These are phyloP conservation scores for Netelia melanura DNA, from an alignment of 2,888 invertebrate genomes.

Conservation along the genomic window DNA sequence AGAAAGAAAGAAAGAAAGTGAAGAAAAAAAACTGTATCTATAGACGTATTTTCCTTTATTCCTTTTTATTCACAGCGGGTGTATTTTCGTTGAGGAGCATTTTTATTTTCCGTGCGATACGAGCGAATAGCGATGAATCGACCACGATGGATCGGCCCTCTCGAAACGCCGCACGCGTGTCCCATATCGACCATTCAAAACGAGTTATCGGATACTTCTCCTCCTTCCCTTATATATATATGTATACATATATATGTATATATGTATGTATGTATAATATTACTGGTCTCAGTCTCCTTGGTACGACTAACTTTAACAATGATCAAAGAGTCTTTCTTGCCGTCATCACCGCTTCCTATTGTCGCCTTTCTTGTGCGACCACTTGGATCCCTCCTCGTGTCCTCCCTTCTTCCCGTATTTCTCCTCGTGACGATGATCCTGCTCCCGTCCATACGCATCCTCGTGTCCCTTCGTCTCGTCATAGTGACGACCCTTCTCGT, in stretches of 20 bases:
- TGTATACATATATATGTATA: neutral
- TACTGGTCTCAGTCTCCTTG: too few relatives aligned
- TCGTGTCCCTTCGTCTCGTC: constrained; percentile 87
- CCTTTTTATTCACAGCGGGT: constrained; percentile 17
- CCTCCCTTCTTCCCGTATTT: constrained; percentile 85
- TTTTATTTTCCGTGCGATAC: neutral
- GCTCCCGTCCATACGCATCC: constrained; percentile 86
- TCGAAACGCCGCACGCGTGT: neutral
- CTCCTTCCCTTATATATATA: neutral
- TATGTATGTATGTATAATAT: neutral
- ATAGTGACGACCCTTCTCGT: constrained; percentile 86
- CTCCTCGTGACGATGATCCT: constrained; percentile 86
- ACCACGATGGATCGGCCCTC: neutral
- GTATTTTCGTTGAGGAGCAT: neutral
- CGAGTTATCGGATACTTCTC: constrained; percentile 19
- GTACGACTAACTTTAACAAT: constrained; percentile 29
- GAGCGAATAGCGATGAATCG: constrained; percentile 19
- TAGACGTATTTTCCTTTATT: constrained; percentile 1
- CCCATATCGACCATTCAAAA: constrained; percentile 33
- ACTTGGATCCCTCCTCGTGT: constrained; percentile 86
- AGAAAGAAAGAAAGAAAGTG: neutral
- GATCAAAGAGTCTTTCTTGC: constrained; percentile 41
- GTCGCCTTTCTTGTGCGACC: constrained; percentile 86
- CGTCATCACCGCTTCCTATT: constrained; percentile 39
- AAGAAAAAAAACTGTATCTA: neutral